Conservation (phyloP, 2,888 invertebrate species). For the Tenthredo distinguenda region DNA sequence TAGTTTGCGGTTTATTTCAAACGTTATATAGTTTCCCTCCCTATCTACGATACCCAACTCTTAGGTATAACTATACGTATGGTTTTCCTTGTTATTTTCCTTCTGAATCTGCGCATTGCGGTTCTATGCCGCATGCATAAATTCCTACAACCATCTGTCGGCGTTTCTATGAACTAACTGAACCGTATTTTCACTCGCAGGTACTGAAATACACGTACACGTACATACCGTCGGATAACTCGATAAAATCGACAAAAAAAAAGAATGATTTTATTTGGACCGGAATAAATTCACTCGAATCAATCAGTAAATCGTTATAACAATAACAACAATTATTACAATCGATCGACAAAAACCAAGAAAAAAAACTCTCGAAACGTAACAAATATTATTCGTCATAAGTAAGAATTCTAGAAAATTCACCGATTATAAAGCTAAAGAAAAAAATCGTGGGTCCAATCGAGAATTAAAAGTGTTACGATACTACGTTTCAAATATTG, state of each 20-base stretch:
- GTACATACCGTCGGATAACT: not conserved
- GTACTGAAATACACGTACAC: not conserved
- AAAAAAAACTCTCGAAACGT: not conserved
- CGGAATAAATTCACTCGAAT: not conserved
- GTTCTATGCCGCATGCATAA: conserved; percentile 54
- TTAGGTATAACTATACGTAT: conserved; percentile 54
- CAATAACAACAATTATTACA: not conserved
- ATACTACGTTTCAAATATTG: not conserved
- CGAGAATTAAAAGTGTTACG: conserved; percentile 47
- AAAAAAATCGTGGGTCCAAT: not conserved
- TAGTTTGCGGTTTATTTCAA: not conserved
- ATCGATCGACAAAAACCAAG: not conserved
- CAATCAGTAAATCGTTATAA: not conserved
- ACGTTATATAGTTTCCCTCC: not conserved
- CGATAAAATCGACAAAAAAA: not conserved
- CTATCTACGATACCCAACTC: conserved; percentile 21
- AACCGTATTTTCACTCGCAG: not conserved
- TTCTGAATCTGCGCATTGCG: conserved; percentile 59
- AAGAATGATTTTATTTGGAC: not conserved
- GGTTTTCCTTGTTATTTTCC: conserved; percentile 50
- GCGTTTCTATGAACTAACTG: conserved; percentile 13
- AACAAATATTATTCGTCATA: not conserved
- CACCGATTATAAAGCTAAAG: not conserved
- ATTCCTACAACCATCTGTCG: conserved; percentile 55
- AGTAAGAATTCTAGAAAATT: no score